Evolutionary conservation across 2,797 vertebrate genomes (phyloP).

Genomic region (Danio aesculapii): DNA sequence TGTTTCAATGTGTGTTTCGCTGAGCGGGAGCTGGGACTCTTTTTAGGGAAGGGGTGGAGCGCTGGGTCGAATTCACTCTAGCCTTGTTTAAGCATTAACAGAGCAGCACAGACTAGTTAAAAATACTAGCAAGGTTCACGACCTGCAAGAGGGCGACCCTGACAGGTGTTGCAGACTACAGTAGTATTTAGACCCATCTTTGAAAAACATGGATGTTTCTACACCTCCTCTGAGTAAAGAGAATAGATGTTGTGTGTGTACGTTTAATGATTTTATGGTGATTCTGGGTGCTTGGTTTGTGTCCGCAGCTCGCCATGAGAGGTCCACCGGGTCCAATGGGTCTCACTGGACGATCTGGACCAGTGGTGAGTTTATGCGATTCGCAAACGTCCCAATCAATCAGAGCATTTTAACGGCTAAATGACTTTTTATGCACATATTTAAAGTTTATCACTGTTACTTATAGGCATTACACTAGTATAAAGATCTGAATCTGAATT

Average conservation of each 20-base stretch:
- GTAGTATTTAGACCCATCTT: constrained; percentile 23
- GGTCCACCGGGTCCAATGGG: constrained; percentile 97
- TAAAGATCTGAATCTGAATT: too few species aligned
- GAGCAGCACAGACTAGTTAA: constrained; percentile 72
- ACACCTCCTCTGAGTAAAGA: neutral
- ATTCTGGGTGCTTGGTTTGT: constrained; percentile 4
- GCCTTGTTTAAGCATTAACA: constrained; percentile 66
- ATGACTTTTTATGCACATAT: neutral
- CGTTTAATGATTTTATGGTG: neutral
- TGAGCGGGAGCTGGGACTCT: constrained; percentile 12
- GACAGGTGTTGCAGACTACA: constrained; percentile 72
- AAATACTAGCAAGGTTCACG: constrained; percentile 70
- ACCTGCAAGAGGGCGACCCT: constrained; percentile 61
- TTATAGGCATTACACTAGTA: neutral
- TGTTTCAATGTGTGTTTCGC: constrained; percentile 14
- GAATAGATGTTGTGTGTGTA: neutral
- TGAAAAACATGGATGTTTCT: constrained; percentile 5
- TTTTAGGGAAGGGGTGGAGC: constrained; percentile 4
- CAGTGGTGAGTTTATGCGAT: constrained; percentile 87
- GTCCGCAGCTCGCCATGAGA: constrained; percentile 92
- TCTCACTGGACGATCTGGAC: constrained; percentile 95
- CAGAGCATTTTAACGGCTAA: neutral
- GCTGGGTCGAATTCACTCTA: constrained; percentile 50
- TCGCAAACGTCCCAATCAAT: neutral
- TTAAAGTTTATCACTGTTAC: neutral